Evolutionary conservation across 2,113 vertebrate genomes (phyloP).

Genomic region (Tachuris rubrigastra): DNA sequence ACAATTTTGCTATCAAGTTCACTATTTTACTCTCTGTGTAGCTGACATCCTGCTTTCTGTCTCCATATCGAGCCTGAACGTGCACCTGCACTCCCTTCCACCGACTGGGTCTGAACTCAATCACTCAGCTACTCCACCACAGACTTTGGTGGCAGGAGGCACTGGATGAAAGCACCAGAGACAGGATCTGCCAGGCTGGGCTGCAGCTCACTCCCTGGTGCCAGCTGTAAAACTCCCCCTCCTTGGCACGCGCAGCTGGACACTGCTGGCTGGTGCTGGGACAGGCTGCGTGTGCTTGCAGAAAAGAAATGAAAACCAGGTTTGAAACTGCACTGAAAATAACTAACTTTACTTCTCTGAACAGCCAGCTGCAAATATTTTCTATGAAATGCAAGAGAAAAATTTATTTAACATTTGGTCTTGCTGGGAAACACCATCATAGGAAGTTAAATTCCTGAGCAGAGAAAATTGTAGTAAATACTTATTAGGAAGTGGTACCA

Average conservation of each 20-base stretch:
- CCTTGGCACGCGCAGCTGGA: not conserved
- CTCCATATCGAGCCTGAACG: not conserved
- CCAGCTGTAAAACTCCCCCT: not conserved
- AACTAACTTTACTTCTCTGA: not conserved
- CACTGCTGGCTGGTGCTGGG: not conserved
- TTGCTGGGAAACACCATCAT: not conserved
- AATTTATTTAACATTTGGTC: not conserved
- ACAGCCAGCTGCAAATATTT: not conserved
- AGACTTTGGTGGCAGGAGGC: rapidly evolving
- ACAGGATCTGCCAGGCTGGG: not conserved
- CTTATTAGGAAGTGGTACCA: not conserved
- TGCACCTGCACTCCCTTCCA: not conserved
- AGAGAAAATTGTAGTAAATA: not conserved
- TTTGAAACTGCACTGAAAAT: not conserved
- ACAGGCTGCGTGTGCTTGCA: not conserved
- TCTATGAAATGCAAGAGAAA: not conserved
- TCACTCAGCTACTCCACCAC: not conserved
- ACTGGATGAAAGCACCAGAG: not conserved
- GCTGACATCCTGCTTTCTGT: not conserved
- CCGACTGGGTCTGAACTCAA: rapidly evolving
- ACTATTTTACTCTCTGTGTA: not conserved
- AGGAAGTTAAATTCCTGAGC: not conserved
- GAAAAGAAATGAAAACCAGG: not conserved
- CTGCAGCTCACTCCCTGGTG: not conserved
- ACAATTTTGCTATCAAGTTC: not conserved